Evolutionary conservation across 92 coral and sea anemone genomes (phyloP).

Genomic region (Muricea muricata): DNA sequence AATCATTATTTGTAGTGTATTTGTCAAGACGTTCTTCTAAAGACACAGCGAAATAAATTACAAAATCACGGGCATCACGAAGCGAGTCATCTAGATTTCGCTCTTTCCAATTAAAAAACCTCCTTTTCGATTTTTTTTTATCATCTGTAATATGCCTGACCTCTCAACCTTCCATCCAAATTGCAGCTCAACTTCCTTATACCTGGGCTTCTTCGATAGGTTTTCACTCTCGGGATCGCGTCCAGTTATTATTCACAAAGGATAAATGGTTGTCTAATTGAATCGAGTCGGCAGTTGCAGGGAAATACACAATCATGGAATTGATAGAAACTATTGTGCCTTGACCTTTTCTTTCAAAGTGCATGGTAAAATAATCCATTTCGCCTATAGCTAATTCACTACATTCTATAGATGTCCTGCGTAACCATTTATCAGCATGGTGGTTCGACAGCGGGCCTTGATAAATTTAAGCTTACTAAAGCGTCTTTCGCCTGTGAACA

Average conservation of each 20-base stretch:
- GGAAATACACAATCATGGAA: neutral
- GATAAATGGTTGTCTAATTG: neutral
- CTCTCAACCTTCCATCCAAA: conserved; percentile 22
- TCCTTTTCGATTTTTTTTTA: neutral
- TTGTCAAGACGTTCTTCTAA: neutral
- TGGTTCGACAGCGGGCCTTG: neutral
- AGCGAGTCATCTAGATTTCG: neutral
- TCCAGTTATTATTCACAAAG: neutral
- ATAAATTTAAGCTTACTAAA: too few species aligned
- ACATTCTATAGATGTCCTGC: conserved; percentile 2
- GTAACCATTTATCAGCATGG: conserved; percentile 6
- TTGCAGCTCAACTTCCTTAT: conserved; percentile 14
- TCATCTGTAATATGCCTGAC: conserved; percentile 17
- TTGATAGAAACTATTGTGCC: neutral
- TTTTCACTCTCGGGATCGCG: conserved; percentile 34
- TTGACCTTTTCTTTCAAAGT: conserved; percentile 3
- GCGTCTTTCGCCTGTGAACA: too few species aligned
- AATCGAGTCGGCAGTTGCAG: neutral
- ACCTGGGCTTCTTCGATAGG: neutral
- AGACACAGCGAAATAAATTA: neutral
- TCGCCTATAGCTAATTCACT: neutral
- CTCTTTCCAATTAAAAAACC: conserved; percentile 5
- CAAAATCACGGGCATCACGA: conserved; percentile 15
- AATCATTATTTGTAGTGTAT: neutral
- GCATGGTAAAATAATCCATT: conserved; percentile 17